Percentiles rank a stretch among this genome's conserved stretches.
Evolutionary conservation across 2,888 invertebrate genomes (phyloP).

Genomic region (Lacanobia oleracea): DNA sequence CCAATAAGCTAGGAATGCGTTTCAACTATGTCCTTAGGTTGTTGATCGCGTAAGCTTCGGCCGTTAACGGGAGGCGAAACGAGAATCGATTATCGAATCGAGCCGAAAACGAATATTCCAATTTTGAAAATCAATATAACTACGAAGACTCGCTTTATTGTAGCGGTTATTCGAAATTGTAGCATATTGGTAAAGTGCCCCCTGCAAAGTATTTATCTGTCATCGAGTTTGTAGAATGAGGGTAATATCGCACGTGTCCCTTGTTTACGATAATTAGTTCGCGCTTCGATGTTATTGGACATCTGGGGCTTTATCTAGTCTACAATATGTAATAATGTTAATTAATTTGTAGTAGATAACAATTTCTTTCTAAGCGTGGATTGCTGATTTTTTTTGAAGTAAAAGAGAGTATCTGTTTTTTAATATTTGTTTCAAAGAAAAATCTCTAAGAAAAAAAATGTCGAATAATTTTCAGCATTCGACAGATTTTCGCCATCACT

Average conservation of each 20-base stretch:
- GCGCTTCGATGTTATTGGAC: slow-evolving; percentile 49
- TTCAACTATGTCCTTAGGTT: slow-evolving; percentile 78
- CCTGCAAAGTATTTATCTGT: slow-evolving; percentile 51
- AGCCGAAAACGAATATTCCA: slow-evolving; percentile 20
- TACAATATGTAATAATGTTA: not conserved
- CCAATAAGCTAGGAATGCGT: slow-evolving; percentile 78
- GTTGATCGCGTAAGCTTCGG: slow-evolving; percentile 74
- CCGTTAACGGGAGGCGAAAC: slow-evolving; percentile 35
- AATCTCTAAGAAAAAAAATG: no score
- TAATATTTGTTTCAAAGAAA: no score
- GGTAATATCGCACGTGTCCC: slow-evolving; percentile 51
- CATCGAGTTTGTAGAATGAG: slow-evolving; percentile 42
- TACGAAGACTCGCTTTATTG: not conserved
- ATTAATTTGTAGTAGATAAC: not conserved
- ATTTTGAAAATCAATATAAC: not conserved
- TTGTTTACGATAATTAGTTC: slow-evolving; percentile 45
- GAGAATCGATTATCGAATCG: slow-evolving; percentile 42
- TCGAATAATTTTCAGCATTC: slow-evolving; percentile 24
- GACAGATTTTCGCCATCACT: slow-evolving; percentile 61
- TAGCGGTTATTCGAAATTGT: not conserved
- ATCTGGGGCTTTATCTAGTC: slow-evolving; percentile 45
- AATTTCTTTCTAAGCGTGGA: not conserved
- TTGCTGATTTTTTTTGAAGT: not conserved
- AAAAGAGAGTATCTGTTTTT: not conserved
- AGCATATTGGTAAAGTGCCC: slow-evolving; percentile 6